Conservation (phyloP, 2,797 vertebrate species). For the Acanthis flammea region DNA sequence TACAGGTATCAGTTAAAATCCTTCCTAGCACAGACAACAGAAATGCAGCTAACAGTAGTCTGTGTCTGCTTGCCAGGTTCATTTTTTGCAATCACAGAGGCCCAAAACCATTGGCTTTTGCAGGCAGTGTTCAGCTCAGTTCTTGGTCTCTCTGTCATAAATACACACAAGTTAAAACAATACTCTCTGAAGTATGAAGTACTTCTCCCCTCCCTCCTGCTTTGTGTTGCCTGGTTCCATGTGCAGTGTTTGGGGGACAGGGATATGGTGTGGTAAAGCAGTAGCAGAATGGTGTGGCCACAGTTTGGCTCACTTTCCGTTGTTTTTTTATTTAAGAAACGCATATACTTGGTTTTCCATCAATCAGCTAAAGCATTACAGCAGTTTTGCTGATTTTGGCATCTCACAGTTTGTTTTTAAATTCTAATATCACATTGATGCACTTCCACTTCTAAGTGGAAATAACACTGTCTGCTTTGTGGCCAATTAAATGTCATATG, state of each 20-base stretch:
- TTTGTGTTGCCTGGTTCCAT: background rate
- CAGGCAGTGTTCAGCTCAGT: background rate
- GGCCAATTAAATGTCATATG: background rate
- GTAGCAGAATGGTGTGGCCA: conserved; percentile 23
- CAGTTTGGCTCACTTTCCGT: background rate
- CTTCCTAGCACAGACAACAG: conserved; percentile 41
- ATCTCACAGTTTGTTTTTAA: background rate
- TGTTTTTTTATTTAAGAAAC: background rate
- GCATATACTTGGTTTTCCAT: background rate
- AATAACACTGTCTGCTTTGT: background rate
- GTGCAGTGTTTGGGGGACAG: background rate
- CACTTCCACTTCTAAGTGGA: background rate
- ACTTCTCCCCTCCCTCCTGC: conserved; percentile 4
- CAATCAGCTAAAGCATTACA: background rate
- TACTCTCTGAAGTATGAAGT: background rate
- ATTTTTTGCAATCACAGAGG: background rate
- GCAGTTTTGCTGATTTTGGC: background rate
- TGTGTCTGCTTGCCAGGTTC: background rate
- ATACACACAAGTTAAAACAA: background rate
- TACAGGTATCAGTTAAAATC: conserved; percentile 37
- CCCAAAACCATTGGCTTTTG: background rate
- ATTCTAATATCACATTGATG: background rate
- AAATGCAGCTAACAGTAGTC: conserved; percentile 4
- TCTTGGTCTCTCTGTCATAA: background rate
- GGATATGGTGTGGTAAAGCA: background rate